Base-by-base conservation (phyloP, 1,140 invertebrate genomes). In the Homalodisca vitripennis region DNA sequence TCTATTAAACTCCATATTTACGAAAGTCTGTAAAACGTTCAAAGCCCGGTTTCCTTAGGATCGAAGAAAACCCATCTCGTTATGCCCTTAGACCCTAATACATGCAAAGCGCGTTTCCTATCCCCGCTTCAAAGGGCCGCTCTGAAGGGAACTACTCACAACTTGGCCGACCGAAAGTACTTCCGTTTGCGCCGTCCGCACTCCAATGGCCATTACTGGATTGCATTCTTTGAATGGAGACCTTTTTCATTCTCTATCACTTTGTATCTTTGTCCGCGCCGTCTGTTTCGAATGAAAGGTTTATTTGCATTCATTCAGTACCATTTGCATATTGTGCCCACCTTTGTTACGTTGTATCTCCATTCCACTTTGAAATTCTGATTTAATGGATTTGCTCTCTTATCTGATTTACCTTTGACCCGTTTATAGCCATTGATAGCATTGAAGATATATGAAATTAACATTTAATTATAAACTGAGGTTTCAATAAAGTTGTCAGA, bases 241-340 rank as follows among this genome's bases (percentile, higher is more conserved):
- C 14, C 12, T 60, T 60, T 60, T 30, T 26, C 55, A 30, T 41
- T 60, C 27, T 60, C 22, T 60, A 60, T 60, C 55, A 60, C 22
- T 30, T 29, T 60, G 22, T 27, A 2, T 60, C 27, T 60, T 60
- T 60, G 55, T 60, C 55, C 24, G 55, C 3, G 3, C n/a, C 34
- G 34, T n/a, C n/a, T n/a, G n/a, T n/a, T n/a, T n/a, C n/a, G n/a
- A n/a, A n/a, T n/a, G 17, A 41, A 51, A 20, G 48, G 3, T 22
- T 51, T 51, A 14, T 20, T 51, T 3, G 6, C 48, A 20, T 14
- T 51, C 48, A 14, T n/a, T n/a, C 14, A 51, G 22, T 3, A 20
- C 22, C 55, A 60, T 60, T 30, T 60, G 55, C 55, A 60, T 60
- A 60, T 60, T 60, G 48, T 51, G 14, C 55, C 55, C 55, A 60